These are phyloP conservation scores for Drosophila mojavensis DNA, from an alignment of 1,140 invertebrate genomes.

Conservation along the genomic window DNA sequence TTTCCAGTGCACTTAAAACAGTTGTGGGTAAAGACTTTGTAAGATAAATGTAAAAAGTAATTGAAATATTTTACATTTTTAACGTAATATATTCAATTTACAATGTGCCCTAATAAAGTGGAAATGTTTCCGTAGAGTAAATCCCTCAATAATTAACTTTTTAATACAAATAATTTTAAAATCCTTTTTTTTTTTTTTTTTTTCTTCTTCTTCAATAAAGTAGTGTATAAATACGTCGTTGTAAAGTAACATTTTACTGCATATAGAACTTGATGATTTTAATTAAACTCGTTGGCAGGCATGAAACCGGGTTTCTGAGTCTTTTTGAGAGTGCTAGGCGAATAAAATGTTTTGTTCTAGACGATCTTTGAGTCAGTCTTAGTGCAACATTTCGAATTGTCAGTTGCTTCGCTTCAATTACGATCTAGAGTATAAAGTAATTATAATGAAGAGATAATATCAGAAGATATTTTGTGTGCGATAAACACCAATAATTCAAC, in stretches of 20 bases:
- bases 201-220: not conserved
- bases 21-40: too few relatives aligned
- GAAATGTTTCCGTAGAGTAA: too few relatives aligned
- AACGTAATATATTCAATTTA: too few relatives aligned
- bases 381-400: constrained; percentile 37
- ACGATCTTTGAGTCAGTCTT: constrained; percentile 66
- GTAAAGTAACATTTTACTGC: not conserved
- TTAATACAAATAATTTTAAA: too few relatives aligned
- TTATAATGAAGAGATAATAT: not conserved
- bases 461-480: constrained; percentile 2
- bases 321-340: constrained; percentile 38
- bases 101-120: too few relatives aligned
- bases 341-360: constrained; percentile 70
- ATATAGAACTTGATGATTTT: constrained; percentile 35
- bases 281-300: constrained; percentile 43
- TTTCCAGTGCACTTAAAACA: too few relatives aligned
- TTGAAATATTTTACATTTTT: too few relatives aligned
- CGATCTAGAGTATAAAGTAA: not conserved
- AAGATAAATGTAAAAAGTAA: too few relatives aligned
- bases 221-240: constrained; percentile 5
- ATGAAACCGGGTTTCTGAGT: constrained; percentile 57
- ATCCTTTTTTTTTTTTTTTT: not conserved
- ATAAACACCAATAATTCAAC: not conserved
- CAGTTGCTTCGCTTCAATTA: constrained; percentile 29
- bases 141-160: too few relatives aligned